Conservation (phyloP, 2,113 vertebrate genomes). For the Platysteira castanea region DNA sequence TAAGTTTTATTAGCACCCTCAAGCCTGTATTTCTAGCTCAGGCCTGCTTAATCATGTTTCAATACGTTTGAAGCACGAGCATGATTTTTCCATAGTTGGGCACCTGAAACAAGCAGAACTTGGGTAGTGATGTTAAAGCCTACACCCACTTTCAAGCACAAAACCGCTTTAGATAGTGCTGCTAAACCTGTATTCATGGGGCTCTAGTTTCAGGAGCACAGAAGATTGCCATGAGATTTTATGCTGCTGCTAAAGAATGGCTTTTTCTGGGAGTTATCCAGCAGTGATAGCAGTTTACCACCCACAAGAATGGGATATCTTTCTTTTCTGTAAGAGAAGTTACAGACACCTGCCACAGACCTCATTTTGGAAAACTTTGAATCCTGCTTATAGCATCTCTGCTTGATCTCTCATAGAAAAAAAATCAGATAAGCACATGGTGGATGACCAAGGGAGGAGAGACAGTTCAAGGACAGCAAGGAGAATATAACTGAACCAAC, state of each 20-base stretch:
- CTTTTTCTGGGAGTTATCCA: neutral
- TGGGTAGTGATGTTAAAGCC: rapidly evolving
- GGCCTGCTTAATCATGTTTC: neutral
- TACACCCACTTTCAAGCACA: rapidly evolving
- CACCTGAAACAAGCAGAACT: neutral
- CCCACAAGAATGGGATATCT: neutral
- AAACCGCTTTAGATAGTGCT: neutral
- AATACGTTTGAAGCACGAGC: neutral
- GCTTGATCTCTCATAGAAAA: neutral
- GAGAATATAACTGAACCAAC: neutral
- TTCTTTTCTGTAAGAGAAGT: neutral
- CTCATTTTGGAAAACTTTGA: neutral
- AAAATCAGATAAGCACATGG: neutral
- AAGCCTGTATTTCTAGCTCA: neutral
- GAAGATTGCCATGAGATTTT: neutral
- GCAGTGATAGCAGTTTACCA: neutral
- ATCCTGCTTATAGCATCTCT: neutral
- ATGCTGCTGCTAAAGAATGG: neutral
- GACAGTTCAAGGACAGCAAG: neutral
- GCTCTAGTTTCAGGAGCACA: neutral
- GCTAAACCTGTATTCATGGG: rapidly evolving
- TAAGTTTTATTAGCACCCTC: too few species aligned
- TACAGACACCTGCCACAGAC: neutral
- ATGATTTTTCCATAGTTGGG: neutral
- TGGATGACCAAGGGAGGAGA: neutral